A percentile compares a stretch with the other conserved stretches of the same genome.
Evolutionary conservation across 1,140 invertebrate species (phyloP).

Genomic region (Sarcophaga bullata): DNA sequence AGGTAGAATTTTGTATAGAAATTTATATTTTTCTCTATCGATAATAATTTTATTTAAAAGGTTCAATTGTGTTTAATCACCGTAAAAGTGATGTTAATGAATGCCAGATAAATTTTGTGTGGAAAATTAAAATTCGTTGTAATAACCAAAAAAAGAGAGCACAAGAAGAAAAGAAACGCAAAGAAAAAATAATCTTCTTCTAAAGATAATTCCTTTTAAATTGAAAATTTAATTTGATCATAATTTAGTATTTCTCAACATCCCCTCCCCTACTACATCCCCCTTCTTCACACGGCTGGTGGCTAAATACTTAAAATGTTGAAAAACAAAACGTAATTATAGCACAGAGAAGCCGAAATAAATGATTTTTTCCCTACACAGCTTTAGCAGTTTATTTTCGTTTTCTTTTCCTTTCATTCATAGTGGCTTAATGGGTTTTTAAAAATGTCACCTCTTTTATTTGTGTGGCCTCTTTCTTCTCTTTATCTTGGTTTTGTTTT

Average conservation of each 20-base stretch:
- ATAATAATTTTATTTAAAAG: conserved; percentile 52
- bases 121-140: not conserved
- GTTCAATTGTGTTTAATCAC: conserved; percentile 40
- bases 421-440: not conserved
- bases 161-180: no score
- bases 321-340: no score
- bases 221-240: conserved; percentile 10
- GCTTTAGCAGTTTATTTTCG: no score
- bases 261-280: no score
- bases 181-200: no score
- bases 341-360: no score
- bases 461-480: conserved; percentile 7
- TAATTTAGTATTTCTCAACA: not conserved
- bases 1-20: not conserved
- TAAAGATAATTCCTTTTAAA: not conserved
- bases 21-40: conserved; percentile 21
- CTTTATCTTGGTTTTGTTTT: conserved; percentile 43
- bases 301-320: no score
- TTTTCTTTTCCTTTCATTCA: no score
- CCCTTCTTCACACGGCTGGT: no score
- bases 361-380: no score
- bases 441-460: conserved; percentile 18
- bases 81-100: conserved; percentile 40
- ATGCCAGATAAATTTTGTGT: conserved; percentile 30
- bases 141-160: no score